Base-by-base conservation (phyloP, 2,113 vertebrate genomes). In the Phyllostomus hastatus region DNA sequence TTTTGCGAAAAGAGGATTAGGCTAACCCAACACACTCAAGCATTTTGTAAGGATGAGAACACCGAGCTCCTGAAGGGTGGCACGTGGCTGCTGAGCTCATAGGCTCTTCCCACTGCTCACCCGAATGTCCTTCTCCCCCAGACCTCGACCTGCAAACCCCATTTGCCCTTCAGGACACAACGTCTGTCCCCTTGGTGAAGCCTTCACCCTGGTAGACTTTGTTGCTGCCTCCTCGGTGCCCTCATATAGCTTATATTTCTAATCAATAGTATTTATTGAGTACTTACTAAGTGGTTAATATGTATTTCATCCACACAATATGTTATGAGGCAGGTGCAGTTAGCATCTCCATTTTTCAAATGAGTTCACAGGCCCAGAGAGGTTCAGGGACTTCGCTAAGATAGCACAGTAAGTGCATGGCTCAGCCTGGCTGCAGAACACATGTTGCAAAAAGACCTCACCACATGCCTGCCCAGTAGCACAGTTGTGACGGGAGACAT, bases 11-110 rank as follows among this genome's bases (percentile, higher is more conserved):
- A 76, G 52, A 54, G 41, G n/a, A n/a, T 73, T 92, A 90, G 59
- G 20, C 72, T 64, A 94, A 92, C 52, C 33, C 72, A 86, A 73
- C 46, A 57, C 26, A 70, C 2, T 20, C 46, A 73, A 67, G 48
- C 81, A n/a, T 28, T 94, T 93, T 93, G 59, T 84, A 76, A 48
- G 35, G 35, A 83, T 41, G 35, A 96, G 73, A 50, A 94, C 85
- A 79, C 0, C 16, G 70, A 79, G 52, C 69, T 66, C 33, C 31
- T 10, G 11, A 33, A 54, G 19, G 48, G 24, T 2, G 82, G 83
- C 43, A 24, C 48, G 5, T 0, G 28, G 41, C 24, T 19, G 26
- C 64, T 52, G 14, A 73, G 54, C n/a, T 78, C 61, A 50, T 10
- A 0, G 1, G 14, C 2, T 4, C 22, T 5, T 52, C 31, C 33